Base-by-base conservation (phyloP, 2,113 vertebrate genomes). In the Hippocampus barbouri region DNA sequence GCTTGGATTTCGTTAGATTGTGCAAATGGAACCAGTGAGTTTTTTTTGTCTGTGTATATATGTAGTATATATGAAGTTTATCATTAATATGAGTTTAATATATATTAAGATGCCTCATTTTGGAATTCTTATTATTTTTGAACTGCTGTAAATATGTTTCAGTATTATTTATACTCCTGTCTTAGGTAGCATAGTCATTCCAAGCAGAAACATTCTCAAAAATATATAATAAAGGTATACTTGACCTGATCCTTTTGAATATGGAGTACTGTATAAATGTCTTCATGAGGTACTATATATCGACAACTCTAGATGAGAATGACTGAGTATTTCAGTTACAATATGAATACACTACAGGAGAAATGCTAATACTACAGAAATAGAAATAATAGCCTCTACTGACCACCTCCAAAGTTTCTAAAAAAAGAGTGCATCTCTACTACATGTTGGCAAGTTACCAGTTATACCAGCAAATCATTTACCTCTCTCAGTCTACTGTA, bases 61-160 rank as follows among this genome's bases (percentile, higher is more conserved):
- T 25, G 4, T 23, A n/a, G n/a, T 59, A 25, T 59, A 27, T n/a
- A 54, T 54, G 2, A 45, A 45, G 43, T 49, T 15, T 4, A 49
- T 16, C 12, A 59, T n/a, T 2, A 59, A 14, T 9, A 27, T 16
- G 57, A 27, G 23, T 59, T 60, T 16, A 27, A 34, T 61, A 8
- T 34, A 61, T 34, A 16, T 6, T 45, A 43, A 51, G 11, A 56
- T 73, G 1, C 68, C 70, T 82, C 77, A 83, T 83, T 80, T 61
- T 61, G 59, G 15, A 61, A 76, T 72, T 34, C 61, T 59, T 8
- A 47, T 62, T 79, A 47, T 78, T 89, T 86, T 76, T 85, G 11
- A 83, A 78, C 40, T 76, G 30, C 70, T 91, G 84, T 89, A 88
- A 41, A 87, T 90, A 89, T 73, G 76, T 85, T 66, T 87, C 63